phyloP scores from a whole-genome alignment of 1,140 invertebrate genomes.

The Macrosteles quadrilineatus region DNA sequence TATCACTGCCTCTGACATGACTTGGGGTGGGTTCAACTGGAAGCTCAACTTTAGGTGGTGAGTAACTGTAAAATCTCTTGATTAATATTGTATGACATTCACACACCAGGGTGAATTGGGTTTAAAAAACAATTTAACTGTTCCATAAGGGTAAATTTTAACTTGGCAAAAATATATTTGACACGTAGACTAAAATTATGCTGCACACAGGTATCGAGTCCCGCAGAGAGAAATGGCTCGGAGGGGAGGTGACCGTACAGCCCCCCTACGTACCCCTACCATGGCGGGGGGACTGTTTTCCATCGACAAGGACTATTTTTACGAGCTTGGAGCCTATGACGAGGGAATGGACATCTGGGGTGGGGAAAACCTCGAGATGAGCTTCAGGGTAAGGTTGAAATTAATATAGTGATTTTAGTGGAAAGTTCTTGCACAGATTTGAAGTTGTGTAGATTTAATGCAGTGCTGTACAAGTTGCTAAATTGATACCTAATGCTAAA shows the following conservation, averaged over 20 bases:
- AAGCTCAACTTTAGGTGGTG: slow-evolving; percentile 97
- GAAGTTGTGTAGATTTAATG: background rate
- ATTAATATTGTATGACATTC: slow-evolving; percentile 1
- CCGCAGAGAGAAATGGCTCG: slow-evolving; percentile 93
- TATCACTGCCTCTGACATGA: slow-evolving; percentile 90
- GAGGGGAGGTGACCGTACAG: slow-evolving; percentile 83
- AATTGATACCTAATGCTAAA: too few relatives aligned
- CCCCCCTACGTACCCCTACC: slow-evolving; percentile 90
- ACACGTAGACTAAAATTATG: background rate
- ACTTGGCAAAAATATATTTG: background rate
- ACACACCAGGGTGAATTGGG: background rate
- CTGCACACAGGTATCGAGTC: slow-evolving; percentile 95
- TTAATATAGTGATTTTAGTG: slow-evolving; percentile 1
- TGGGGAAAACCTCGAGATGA: slow-evolving; percentile 99
- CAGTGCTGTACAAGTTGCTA: too few relatives aligned
- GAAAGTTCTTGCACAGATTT: background rate
- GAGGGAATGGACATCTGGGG: slow-evolving; percentile 99
- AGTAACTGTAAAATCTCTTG: slow-evolving; percentile 47
- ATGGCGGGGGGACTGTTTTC: slow-evolving; percentile 99
- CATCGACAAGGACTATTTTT: slow-evolving; percentile 96
- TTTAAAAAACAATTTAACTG: background rate
- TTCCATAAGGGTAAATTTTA: too few relatives aligned
- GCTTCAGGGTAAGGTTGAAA: slow-evolving; percentile 81
- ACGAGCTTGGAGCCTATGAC: slow-evolving; percentile 96
- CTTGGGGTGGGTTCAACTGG: slow-evolving; percentile 98